phyloP scores from a whole-genome alignment of 2,888 invertebrate genomes.

The Phlogophora meticulosa region DNA sequence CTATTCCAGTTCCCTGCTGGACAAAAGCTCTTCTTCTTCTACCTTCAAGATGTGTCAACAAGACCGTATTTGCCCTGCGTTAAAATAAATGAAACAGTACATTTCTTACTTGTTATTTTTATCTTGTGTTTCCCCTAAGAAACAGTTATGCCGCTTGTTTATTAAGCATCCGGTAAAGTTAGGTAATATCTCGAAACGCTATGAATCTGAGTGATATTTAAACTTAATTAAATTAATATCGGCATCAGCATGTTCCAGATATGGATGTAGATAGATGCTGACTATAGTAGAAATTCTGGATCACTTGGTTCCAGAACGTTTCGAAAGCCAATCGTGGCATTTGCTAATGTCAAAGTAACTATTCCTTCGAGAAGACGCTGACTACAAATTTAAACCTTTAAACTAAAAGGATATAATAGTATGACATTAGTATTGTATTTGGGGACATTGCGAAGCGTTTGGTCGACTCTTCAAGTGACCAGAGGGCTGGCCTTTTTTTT shows the following conservation, averaged over 20 bases:
- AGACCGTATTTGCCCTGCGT: background rate
- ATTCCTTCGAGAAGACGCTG: conserved; percentile 3
- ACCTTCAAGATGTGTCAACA: conserved; percentile 19
- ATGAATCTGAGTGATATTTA: conserved; percentile 8
- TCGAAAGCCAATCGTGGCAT: background rate
- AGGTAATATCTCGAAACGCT: background rate
- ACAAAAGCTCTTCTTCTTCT: conserved; percentile 14
- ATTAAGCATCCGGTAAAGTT: background rate
- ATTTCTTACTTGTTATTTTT: background rate
- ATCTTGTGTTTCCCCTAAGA: background rate
- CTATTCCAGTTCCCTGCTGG: conserved; percentile 17
- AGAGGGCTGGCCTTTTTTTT: no score
- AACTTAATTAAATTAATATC: background rate
- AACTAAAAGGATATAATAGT: background rate
- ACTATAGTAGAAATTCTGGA: background rate
- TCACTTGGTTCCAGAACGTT: background rate
- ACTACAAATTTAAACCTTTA: background rate
- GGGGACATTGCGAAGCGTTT: no score
- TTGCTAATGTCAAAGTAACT: conserved; percentile 7
- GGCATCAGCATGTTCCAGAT: background rate
- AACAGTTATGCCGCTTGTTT: background rate
- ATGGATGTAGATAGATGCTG: background rate
- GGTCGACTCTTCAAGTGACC: no score
- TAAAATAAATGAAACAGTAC: conserved; percentile 21
- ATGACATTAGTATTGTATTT: no score